Percentiles rank a stretch among this genome's conserved stretches.
Conservation (phyloP, 1,140 invertebrate genomes). For the Frieseomelitta varia region DNA sequence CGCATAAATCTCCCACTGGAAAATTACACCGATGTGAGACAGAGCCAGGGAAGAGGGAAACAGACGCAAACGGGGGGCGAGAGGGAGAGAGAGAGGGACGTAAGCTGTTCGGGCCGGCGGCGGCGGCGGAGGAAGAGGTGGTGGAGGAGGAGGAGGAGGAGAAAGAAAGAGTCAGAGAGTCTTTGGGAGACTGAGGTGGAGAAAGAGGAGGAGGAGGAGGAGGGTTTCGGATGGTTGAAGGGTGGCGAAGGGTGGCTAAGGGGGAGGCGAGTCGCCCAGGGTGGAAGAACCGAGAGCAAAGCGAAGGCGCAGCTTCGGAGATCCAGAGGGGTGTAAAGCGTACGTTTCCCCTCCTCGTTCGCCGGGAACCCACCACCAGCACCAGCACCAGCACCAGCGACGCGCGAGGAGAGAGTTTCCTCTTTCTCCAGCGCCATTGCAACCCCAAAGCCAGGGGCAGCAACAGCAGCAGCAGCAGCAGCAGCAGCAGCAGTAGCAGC, state of each 20-base stretch:
- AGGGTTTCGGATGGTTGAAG: constrained; percentile 38
- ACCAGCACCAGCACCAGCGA: constrained; percentile 53
- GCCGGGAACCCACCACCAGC: constrained; percentile 48
- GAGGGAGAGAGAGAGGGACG: constrained; percentile 57
- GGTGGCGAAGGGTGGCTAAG: constrained; percentile 17
- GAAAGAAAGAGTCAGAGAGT: constrained; percentile 57
- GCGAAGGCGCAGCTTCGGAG: constrained; percentile 61
- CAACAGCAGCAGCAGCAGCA: constrained; percentile 64
- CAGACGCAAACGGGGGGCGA: constrained; percentile 59
- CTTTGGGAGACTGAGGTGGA: constrained; percentile 37
- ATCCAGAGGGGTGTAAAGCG: constrained; percentile 66
- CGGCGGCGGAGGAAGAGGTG: background rate
- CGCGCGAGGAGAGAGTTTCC: constrained; percentile 32
- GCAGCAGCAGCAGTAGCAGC: constrained; percentile 64
- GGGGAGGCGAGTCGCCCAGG: constrained; percentile 25
- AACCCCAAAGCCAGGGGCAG: constrained; percentile 58
- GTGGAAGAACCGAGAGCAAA: constrained; percentile 44
- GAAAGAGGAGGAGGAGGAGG: constrained; percentile 23
- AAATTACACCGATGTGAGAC: constrained; percentile 82
- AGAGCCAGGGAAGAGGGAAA: constrained; percentile 62
- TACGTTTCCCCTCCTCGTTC: constrained; percentile 61
- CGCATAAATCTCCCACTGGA: constrained; percentile 82
- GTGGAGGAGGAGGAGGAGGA: constrained; percentile 29
- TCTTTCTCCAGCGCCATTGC: constrained; percentile 53
- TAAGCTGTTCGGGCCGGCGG: constrained; percentile 20